phyloP scores from a whole-genome alignment of 2,888 invertebrate species.

The Nomada fabriciana region DNA sequence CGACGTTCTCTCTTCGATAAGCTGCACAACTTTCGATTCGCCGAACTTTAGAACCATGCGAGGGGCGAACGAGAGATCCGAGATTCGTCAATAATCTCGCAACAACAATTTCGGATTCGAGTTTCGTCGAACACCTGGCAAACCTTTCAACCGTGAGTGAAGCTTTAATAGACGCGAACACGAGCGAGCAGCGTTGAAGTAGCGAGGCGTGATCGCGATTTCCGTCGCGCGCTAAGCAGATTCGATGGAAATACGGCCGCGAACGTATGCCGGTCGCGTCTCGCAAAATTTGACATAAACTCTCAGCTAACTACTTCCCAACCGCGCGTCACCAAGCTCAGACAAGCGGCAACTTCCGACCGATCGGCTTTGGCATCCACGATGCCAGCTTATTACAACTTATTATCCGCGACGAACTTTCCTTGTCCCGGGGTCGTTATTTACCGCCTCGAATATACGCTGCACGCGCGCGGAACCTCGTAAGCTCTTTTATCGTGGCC shows the following conservation, averaged over 20 bases:
- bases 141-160: too few relatives aligned
- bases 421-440: slow-evolving; percentile 27
- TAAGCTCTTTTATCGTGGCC: neutral
- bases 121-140: too few relatives aligned
- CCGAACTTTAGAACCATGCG: neutral
- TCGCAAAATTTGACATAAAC: slow-evolving; percentile 56
- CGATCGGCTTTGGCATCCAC: slow-evolving; percentile 56
- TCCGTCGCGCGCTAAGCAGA: slow-evolving; percentile 15
- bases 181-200: neutral
- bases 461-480: neutral
- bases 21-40: slow-evolving; percentile 31
- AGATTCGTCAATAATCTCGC: neutral
- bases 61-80: neutral
- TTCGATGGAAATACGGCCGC: slow-evolving; percentile 5
- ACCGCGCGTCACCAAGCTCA: slow-evolving; percentile 16
- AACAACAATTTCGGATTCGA: too few relatives aligned
- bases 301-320: slow-evolving; percentile 45
- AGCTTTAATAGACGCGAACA: neutral
- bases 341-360: slow-evolving; percentile 43
- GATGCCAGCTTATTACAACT: slow-evolving; percentile 53
- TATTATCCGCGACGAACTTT: slow-evolving; percentile 50
- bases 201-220: slow-evolving; percentile 8
- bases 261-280: slow-evolving; percentile 16
- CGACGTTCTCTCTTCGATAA: slow-evolving; percentile 18
- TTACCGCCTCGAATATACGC: neutral